Evolutionary conservation across 2,113 vertebrate genomes (phyloP).

Genomic region (Lampris megalopsis): DNA sequence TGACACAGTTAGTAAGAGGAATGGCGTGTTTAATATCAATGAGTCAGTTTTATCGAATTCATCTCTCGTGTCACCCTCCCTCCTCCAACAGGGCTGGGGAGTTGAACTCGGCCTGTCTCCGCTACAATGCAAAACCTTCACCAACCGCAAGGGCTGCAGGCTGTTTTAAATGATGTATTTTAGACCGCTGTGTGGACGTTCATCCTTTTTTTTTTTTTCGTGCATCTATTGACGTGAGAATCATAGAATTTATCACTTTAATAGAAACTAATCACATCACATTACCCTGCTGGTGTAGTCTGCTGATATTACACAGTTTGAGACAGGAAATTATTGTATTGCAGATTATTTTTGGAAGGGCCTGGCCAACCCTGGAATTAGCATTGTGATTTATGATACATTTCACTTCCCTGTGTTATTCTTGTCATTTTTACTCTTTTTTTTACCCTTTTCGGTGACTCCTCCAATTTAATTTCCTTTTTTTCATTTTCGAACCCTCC

Average conservation of each 20-base stretch:
- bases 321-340: background rate
- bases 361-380: background rate
- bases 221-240: too few species aligned
- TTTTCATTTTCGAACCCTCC: too few species aligned
- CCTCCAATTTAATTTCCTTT: too few species aligned
- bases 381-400: background rate
- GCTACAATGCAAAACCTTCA: background rate
- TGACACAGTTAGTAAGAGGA: constrained; percentile 67
- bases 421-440: too few species aligned
- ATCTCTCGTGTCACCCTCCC: constrained; percentile 22
- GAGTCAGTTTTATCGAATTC: constrained; percentile 70
- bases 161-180: background rate
- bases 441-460: too few species aligned
- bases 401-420: background rate
- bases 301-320: constrained; percentile 6
- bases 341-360: background rate
- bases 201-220: too few species aligned
- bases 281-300: background rate
- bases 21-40: constrained; percentile 64
- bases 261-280: background rate
- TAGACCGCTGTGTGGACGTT: too few species aligned
- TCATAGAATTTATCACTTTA: too few species aligned
- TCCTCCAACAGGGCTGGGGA: constrained; percentile 4
- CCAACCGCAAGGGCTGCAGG: constrained; percentile 1
- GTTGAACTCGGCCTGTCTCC: background rate